A percentile compares a stretch with the other conserved stretches of the same genome.
These are phyloP conservation scores for Larimichthys crocea DNA, from an alignment of 2,113 vertebrate species.

Conservation along the genomic window DNA sequence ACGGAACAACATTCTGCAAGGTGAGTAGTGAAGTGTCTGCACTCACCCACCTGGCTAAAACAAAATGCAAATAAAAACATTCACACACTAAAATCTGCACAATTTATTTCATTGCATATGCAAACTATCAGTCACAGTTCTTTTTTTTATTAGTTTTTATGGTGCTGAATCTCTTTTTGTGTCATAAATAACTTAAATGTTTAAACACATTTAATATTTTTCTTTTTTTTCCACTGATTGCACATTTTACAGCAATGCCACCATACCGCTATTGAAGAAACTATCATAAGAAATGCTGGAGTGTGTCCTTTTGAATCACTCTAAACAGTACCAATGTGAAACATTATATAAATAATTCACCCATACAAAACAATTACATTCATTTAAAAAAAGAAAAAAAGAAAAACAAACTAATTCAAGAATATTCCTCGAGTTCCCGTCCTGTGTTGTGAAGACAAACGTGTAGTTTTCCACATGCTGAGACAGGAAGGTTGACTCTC, in stretches of 20 bases:
- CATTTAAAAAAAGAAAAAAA: conserved; percentile 48
- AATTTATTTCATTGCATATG: neutral
- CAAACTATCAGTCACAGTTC: neutral
- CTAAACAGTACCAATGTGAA: conserved; percentile 26
- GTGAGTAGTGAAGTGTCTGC: neutral
- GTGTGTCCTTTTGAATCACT: conserved; percentile 53
- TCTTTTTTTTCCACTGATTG: conserved; percentile 17
- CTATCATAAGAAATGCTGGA: conserved; percentile 53
- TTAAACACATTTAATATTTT: conserved; percentile 36
- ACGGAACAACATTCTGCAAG: neutral
- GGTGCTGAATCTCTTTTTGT: neutral
- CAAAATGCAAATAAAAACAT: neutral
- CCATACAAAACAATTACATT: conserved; percentile 64
- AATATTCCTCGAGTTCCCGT: conserved; percentile 15
- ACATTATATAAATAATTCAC: neutral
- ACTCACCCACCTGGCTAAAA: neutral
- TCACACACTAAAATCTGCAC: neutral
- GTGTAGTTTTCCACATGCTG: neutral
- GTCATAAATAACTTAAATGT: conserved; percentile 2
- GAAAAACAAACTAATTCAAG: conserved; percentile 55
- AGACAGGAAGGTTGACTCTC: conserved; percentile 16
- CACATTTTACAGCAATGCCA: conserved; percentile 42
- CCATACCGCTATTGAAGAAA: conserved; percentile 10
- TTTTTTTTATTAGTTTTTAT: too few relatives aligned
- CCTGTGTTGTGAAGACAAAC: conserved; percentile 4